Evolutionary conservation across 2,113 vertebrate genomes (phyloP), one percentile per base, ranked within the genome.

Genomic region (Lota lota): DNA sequence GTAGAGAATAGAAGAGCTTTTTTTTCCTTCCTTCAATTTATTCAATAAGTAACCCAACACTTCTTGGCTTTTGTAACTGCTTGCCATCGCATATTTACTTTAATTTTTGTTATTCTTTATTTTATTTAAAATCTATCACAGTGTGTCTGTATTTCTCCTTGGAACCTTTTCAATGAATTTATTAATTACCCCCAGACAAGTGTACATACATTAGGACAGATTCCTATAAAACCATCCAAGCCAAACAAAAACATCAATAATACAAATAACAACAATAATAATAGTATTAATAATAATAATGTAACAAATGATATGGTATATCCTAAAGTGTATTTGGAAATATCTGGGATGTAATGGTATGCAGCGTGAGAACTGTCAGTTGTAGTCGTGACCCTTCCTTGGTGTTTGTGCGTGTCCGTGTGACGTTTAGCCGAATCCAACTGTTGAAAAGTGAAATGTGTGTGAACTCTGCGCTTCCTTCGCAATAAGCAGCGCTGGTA

Each of bases 391-490:
- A 82, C 77, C 72, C 73, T 83, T 83, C 83, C 82, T 82, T 80
- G 61, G 82, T 84, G 81, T 85, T 74, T 64, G 84, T 87, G 61
- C 75, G 84, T 88, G 69, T 81, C 87, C 88, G 78, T 80, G 83
- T 87, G 79, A 70, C 87, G 70, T 84, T 69, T 78, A 85, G 87
- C 85, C 88, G 86, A 90, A 88, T 89, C 87, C 86, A 88, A 82
- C 77, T 81, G 85, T 90, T 86, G 80, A 83, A 85, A 85, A 79
- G 80, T 85, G 82, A 83, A 88, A 81, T 88, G 85, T 88, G 87
- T 90, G 87, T 90, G 87, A 90, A 90, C 88, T 91, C 90, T 90
- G 90, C 89, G 91, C 91, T 93, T 93, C 91, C 91, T 91, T 92
- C 87, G 89, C 88, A 92, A 91, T 91, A 91, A 87, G 89, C 92